A percentile compares a stretch with the other conserved stretches of the same genome.
Conservation (phyloP, 2,888 invertebrate species). For the Pyrrhia umbra region DNA sequence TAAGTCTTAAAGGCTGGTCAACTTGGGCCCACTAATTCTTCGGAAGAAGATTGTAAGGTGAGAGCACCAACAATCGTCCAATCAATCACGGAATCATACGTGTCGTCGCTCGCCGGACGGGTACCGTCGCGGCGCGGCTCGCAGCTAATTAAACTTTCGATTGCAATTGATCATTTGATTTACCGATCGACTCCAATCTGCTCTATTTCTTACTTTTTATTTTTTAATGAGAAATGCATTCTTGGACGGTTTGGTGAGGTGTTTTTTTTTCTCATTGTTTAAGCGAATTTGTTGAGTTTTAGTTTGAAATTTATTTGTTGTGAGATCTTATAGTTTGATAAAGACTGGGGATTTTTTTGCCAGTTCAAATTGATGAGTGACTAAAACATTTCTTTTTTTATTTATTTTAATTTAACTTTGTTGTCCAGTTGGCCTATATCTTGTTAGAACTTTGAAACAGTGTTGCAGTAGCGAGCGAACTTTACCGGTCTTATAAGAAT, state of each 20-base stretch:
- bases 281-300: constrained; percentile 37
- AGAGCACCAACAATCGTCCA: constrained; percentile 67
- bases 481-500: constrained; percentile 47
- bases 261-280: constrained; percentile 33
- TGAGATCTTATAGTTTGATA: constrained; percentile 27
- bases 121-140: constrained; percentile 64
- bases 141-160: constrained; percentile 65
- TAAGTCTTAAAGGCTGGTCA: constrained; percentile 33
- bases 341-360: background rate
- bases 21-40: constrained; percentile 38
- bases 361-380: background rate
- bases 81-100: constrained; percentile 65
- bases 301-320: constrained; percentile 27
- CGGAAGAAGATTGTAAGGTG: constrained; percentile 63
- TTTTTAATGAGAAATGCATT: constrained; percentile 70
- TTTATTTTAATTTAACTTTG: background rate
- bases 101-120: constrained; percentile 56
- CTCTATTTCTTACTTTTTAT: constrained; percentile 67
- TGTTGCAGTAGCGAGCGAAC: constrained; percentile 8
- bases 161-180: constrained; percentile 69
- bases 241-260: constrained; percentile 39
- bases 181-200: constrained; percentile 62
- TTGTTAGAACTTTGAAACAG: constrained; percentile 35
- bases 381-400: background rate
- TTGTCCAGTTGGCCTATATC: constrained; percentile 40